Conservation (phyloP, 2,113 vertebrate species). For the Datnioides undecimradiatus region DNA sequence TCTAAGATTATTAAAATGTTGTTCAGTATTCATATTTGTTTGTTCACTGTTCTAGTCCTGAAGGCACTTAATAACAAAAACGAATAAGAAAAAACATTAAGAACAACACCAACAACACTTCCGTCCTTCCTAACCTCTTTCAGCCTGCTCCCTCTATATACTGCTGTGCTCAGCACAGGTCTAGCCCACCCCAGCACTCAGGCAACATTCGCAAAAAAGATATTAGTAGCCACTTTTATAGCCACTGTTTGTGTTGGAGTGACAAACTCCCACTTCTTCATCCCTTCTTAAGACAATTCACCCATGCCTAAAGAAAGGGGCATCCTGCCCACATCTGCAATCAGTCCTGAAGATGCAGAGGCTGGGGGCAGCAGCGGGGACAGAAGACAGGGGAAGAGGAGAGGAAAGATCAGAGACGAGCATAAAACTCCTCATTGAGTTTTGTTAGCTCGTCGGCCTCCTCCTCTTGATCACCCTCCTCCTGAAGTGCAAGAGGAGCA, state of each 20-base stretch:
- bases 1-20: slow-evolving; percentile 63
- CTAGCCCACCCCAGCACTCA: slow-evolving; percentile 31
- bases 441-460: slow-evolving; percentile 89
- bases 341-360: slow-evolving; percentile 43
- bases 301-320: slow-evolving; percentile 21
- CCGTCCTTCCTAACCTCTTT: slow-evolving; percentile 28
- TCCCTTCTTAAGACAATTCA: slow-evolving; percentile 16
- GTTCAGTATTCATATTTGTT: slow-evolving; percentile 72
- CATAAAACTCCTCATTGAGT: slow-evolving; percentile 89
- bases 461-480: slow-evolving; percentile 79
- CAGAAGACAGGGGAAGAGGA: slow-evolving; percentile 2
- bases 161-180: slow-evolving; percentile 81
- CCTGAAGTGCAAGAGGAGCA: slow-evolving; percentile 67
- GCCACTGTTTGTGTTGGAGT: slow-evolving; percentile 20
- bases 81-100: slow-evolving; percentile 73
- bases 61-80: slow-evolving; percentile 93
- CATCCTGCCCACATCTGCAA: slow-evolving; percentile 25
- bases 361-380: slow-evolving; percentile 21
- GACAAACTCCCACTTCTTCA: slow-evolving; percentile 30
- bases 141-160: slow-evolving; percentile 41
- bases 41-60: slow-evolving; percentile 77
- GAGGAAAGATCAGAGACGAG: slow-evolving; percentile 86
- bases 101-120: slow-evolving; percentile 50
- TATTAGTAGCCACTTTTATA: slow-evolving; percentile 1
- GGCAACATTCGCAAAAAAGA: slow-evolving; percentile 32